A percentile compares a stretch with the other conserved stretches of the same genome.
phyloP scores from a whole-genome alignment of 2,888 invertebrate species.

The Watsonalla cultraria region DNA sequence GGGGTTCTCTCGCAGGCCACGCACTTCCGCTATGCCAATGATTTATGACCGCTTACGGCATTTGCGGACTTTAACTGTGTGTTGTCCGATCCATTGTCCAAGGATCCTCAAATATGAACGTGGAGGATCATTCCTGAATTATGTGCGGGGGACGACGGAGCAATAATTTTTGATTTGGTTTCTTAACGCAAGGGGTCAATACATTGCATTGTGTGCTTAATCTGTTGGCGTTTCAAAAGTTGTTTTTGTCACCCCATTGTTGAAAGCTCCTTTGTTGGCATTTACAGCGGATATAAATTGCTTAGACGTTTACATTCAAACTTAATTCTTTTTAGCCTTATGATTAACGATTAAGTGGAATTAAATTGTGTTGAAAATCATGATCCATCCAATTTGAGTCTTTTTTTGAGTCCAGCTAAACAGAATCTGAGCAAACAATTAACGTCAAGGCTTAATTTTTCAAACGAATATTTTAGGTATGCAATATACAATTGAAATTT shows the following conservation, averaged over 20 bases:
- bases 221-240: conserved; percentile 43
- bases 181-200: conserved; percentile 58
- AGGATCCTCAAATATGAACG: conserved; percentile 60
- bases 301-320: not conserved
- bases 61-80: conserved; percentile 65
- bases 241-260: conserved; percentile 7
- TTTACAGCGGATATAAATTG: not conserved
- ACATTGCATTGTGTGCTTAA: conserved; percentile 44
- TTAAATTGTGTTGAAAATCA: no score
- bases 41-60: conserved; percentile 69
- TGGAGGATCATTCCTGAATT: conserved; percentile 64
- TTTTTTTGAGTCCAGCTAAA: no score
- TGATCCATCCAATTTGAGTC: no score
- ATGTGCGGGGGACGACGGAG: conserved; percentile 52
- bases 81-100: conserved; percentile 71
- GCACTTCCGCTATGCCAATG: conserved; percentile 76
- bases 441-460: no score
- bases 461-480: no score
- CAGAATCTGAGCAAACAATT: no score
- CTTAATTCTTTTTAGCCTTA: not conserved
- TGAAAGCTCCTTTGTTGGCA: conserved; percentile 4
- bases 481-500: no score
- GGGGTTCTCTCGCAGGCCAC: conserved; percentile 52
- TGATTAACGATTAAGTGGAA: not conserved
- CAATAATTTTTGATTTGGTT: conserved; percentile 61